phyloP scores from a whole-genome alignment of 2,797 vertebrate species.

The Coendou prehensilis region DNA sequence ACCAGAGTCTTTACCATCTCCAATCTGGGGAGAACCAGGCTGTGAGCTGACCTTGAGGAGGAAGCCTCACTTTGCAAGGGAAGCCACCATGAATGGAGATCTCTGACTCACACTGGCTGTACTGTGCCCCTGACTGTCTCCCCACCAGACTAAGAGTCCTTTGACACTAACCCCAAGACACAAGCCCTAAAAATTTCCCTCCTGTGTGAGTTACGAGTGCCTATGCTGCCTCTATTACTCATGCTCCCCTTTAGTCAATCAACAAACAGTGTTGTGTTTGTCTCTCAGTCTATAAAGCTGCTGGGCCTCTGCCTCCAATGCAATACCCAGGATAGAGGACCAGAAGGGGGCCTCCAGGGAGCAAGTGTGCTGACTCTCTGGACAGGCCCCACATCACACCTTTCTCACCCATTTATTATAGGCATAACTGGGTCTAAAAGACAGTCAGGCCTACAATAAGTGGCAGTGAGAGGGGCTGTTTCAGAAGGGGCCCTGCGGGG shows the following conservation, averaged over 20 bases:
- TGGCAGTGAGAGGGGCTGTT: background rate
- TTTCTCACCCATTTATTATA: fast-evolving
- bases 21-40: background rate
- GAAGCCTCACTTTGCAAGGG: background rate
- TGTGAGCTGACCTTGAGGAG: background rate
- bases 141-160: no score
- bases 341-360: fast-evolving
- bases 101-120: background rate
- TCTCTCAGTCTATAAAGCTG: background rate
- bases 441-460: background rate
- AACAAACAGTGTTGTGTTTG: fast-evolving
- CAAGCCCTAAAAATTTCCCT: no score
- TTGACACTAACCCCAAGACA: background rate
- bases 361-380: fast-evolving
- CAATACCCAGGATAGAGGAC: background rate
- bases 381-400: fast-evolving
- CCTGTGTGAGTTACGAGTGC: fast-evolving
- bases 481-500: background rate
- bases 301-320: fast-evolving
- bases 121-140: fast-evolving
- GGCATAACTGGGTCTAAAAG: background rate
- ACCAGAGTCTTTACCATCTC: background rate
- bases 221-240: fast-evolving
- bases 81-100: fast-evolving
- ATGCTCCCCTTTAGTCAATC: background rate